These are phyloP conservation scores for Oryzias celebensis DNA, from an alignment of 2,113 vertebrate genomes.

Conservation along the genomic window DNA sequence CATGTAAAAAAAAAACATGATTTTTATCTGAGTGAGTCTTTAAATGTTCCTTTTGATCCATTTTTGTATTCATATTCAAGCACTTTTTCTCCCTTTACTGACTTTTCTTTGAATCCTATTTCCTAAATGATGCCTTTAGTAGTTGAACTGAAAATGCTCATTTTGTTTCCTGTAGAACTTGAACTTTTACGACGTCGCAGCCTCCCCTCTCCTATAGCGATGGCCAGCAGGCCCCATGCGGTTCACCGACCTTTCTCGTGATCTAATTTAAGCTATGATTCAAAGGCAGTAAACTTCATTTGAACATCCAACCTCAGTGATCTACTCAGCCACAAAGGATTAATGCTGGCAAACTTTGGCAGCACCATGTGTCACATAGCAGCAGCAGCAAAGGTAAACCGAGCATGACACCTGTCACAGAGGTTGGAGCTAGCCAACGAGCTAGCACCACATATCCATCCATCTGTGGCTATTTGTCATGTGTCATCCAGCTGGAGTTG, in stretches of 20 bases:
- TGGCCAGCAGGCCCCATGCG: neutral
- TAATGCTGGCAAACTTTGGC: conserved; percentile 37
- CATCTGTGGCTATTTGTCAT: conserved; percentile 57
- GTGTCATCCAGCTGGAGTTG: conserved; percentile 47
- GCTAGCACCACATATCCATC: conserved; percentile 49
- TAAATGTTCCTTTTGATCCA: conserved; percentile 41
- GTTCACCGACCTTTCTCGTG: neutral
- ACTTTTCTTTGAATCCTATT: conserved; percentile 23
- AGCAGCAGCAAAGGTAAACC: conserved; percentile 49
- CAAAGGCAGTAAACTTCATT: conserved; percentile 5
- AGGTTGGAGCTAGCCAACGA: conserved; percentile 54
- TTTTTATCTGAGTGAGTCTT: no score
- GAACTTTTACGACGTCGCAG: neutral
- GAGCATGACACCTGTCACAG: conserved; percentile 69
- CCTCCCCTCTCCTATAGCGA: neutral
- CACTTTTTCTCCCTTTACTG: conserved; percentile 10
- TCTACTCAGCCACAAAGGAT: conserved; percentile 27
- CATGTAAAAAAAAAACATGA: no score
- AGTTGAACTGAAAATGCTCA: neutral
- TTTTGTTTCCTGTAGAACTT: neutral
- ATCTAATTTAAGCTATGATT: conserved; percentile 7
- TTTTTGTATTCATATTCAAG: conserved; percentile 56
- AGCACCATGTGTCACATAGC: conserved; percentile 35
- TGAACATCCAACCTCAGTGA: conserved; percentile 11
- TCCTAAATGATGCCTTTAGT: neutral